Conservation (phyloP, 2,797 vertebrate species). For the Dryobates pubescens region DNA sequence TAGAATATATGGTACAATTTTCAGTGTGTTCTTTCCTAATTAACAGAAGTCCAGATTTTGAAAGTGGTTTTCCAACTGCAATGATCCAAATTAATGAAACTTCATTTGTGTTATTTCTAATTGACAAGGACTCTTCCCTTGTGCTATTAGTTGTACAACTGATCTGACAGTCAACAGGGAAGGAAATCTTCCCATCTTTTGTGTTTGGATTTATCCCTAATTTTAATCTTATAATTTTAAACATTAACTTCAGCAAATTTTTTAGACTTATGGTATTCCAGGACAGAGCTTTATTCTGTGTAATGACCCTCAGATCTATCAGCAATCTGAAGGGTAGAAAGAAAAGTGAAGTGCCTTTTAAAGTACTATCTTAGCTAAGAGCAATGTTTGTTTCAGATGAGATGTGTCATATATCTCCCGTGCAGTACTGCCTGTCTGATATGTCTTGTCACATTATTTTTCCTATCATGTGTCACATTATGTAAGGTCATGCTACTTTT, state of each 20-base stretch:
- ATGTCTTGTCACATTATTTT: conserved; percentile 58
- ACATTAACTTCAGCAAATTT: not conserved
- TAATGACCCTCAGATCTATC: not conserved
- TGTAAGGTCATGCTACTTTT: conserved; percentile 56
- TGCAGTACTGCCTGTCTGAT: conserved; percentile 41
- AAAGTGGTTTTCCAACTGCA: not conserved
- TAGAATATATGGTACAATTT: not conserved
- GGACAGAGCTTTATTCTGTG: not conserved
- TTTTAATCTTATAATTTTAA: not conserved
- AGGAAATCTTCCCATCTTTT: not conserved
- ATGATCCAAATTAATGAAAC: not conserved
- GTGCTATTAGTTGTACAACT: not conserved
- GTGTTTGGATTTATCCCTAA: not conserved
- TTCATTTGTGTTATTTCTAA: not conserved
- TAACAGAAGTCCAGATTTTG: not conserved
- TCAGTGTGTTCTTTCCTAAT: not conserved
- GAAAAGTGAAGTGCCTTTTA: conserved; percentile 19
- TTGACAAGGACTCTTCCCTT: not conserved
- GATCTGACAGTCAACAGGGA: not conserved
- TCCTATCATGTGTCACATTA: conserved; percentile 61
- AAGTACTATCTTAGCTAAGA: conserved; percentile 52
- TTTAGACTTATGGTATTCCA: not conserved
- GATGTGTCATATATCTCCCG: conserved; percentile 32
- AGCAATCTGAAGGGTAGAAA: not conserved
- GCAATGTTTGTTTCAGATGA: conserved; percentile 52